Evolutionary conservation across 2,113 vertebrate genomes (phyloP).

Genomic region (Lepisosteus osseus): DNA sequence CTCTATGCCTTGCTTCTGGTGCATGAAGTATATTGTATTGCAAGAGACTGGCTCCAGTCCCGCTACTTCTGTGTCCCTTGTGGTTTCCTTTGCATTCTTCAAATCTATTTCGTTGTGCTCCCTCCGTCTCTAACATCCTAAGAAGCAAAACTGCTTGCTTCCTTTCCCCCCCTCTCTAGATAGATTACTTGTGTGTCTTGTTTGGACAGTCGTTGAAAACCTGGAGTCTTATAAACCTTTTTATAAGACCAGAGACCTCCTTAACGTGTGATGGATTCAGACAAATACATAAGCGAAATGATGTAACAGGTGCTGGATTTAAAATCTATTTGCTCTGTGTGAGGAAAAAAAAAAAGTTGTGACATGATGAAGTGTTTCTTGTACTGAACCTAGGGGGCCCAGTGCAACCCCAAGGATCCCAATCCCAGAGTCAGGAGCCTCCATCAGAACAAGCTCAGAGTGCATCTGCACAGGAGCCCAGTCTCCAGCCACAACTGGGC

Average conservation of each 20-base stretch:
- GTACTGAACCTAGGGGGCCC: conserved; percentile 85
- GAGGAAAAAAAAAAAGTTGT: conserved; percentile 34
- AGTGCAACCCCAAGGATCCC: conserved; percentile 84
- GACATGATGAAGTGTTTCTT: conserved; percentile 74
- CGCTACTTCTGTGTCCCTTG: conserved; percentile 10
- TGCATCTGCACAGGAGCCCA: conserved; percentile 61
- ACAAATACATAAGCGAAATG: conserved; percentile 30
- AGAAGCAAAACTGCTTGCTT: conserved; percentile 6
- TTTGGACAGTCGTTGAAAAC: conserved; percentile 5
- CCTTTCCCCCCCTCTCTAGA: conserved; percentile 21
- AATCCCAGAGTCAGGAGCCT: conserved; percentile 78
- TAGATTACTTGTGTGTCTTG: conserved; percentile 14
- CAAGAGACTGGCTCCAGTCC: conserved; percentile 22
- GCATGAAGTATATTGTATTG: conserved; percentile 32
- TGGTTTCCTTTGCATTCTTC: conserved; percentile 18
- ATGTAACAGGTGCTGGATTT: conserved; percentile 51
- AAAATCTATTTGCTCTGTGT: conserved; percentile 43
- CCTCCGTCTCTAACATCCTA: conserved; percentile 15
- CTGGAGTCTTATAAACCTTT: conserved; percentile 35
- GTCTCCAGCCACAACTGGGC: conserved; percentile 56
- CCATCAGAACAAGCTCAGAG: conserved; percentile 68
- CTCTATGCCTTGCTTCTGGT: conserved; percentile 29
- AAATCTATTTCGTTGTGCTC: conserved; percentile 17
- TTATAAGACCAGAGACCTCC: conserved; percentile 32
- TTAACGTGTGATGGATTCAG: conserved; percentile 27